Base-by-base conservation (phyloP, 2,888 invertebrate species). In the Nomada goodeniana region DNA sequence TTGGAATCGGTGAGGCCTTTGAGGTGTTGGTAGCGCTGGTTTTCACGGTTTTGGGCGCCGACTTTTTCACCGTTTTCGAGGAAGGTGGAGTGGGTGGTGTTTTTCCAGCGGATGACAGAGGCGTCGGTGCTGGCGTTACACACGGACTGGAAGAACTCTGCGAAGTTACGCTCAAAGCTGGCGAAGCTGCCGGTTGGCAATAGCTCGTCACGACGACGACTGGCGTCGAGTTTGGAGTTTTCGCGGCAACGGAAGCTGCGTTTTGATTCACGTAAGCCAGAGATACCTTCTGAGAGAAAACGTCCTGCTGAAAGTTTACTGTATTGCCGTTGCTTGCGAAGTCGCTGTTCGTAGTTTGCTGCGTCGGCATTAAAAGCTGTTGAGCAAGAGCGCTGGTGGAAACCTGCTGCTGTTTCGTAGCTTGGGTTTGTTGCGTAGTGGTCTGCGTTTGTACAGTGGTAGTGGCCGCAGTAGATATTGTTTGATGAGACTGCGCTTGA, bases 1-100 rank as follows among this genome's bases (percentile, higher is more conserved):
- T 96, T 7, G 96, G 96, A 47, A 96, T 95, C 3, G 96, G 95
- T 50, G 96, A 96, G 1, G 96, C 93, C 93, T 96, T 96, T 29
- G 96, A 94, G 2, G 96, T 94, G 82, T 95, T 95, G 0, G 95
- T 95, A 3, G 95, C 94, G 86, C 94, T 94, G 0, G 95, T 94
- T 67, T 96, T 95, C 71, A 96, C 95, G 0, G 95, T 95, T 91
- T 95, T 95, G 0, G 95, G 94, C 74, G 95, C 93, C 0, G 94
- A 93, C 79, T 94, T 94, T 87, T 94, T 94, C 18, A 92, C 88
- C 11, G 92, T 89, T 68, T 94, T 94, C 26, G 92, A 88, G 2
- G 94, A 90, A 0, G 93, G 89, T 4, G 87, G 86, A 1, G 84
- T 91, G 0, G 94, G 92, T 18, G 95, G 94, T 0, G 95, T 94